A percentile compares a stretch with the other conserved stretches of the same genome.
phyloP scores from a whole-genome alignment of 23 tunicate species.

The Styela clava region DNA sequence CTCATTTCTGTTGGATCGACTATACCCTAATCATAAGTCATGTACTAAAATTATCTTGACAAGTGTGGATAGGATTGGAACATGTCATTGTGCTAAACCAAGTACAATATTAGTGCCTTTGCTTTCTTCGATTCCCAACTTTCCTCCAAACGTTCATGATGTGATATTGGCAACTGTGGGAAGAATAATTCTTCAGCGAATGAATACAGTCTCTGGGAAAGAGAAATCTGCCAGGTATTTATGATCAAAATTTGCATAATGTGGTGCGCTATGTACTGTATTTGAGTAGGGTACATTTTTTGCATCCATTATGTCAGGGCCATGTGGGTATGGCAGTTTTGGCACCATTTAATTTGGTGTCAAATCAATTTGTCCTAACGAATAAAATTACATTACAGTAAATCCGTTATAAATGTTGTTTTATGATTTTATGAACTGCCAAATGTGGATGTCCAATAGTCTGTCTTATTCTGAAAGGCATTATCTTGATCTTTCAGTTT shows the following conservation, averaged over 20 bases:
- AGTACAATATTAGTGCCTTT: slow-evolving; percentile 49
- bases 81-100: slow-evolving; percentile 48
- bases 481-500: too few species aligned
- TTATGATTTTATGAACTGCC: too few species aligned
- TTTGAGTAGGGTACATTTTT: neutral
- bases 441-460: too few species aligned
- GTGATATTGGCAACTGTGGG: slow-evolving; percentile 44
- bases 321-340: too few species aligned
- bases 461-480: too few species aligned
- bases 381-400: too few species aligned
- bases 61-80: slow-evolving; percentile 45
- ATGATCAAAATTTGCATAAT: neutral
- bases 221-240: neutral
- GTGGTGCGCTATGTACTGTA: neutral
- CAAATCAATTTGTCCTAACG: too few species aligned
- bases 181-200: slow-evolving; percentile 44
- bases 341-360: too few species aligned
- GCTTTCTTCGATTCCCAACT: slow-evolving; percentile 50
- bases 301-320: too few species aligned
- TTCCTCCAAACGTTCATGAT: slow-evolving; percentile 50
- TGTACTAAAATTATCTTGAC: slow-evolving; percentile 28
- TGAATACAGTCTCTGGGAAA: neutral
- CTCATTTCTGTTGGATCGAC: slow-evolving; percentile 37
- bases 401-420: too few species aligned
- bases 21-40: slow-evolving; percentile 18